phyloP scores from a whole-genome alignment of 2,797 vertebrate species.

The Triplophysa bombifrons region DNA sequence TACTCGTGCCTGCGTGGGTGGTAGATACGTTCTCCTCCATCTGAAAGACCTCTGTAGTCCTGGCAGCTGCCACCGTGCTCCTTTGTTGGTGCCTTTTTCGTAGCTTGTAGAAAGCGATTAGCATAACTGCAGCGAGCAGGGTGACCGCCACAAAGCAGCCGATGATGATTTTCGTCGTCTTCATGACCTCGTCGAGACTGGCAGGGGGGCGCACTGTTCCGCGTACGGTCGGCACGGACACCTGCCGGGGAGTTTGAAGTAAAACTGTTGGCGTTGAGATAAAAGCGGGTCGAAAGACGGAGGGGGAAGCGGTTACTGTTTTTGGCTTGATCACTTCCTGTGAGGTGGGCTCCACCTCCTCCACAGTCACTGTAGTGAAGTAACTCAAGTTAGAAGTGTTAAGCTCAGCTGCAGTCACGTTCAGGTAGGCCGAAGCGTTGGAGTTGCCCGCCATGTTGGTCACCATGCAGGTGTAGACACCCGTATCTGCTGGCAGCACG shows the following conservation, averaged over 20 bases:
- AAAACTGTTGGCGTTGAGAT: slow-evolving; percentile 95
- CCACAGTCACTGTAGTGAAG: slow-evolving; percentile 96
- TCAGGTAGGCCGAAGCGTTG: slow-evolving; percentile 95
- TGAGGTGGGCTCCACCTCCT: slow-evolving; percentile 88
- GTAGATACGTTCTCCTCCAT: slow-evolving; percentile 91
- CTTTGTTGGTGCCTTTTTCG: slow-evolving; percentile 96
- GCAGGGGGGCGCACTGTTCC: slow-evolving; percentile 82
- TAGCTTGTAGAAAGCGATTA: slow-evolving; percentile 97
- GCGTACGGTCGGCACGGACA: slow-evolving; percentile 82
- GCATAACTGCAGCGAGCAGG: slow-evolving; percentile 93
- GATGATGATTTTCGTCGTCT: slow-evolving; percentile 99
- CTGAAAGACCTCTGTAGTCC: slow-evolving; percentile 94
- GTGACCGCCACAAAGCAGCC: slow-evolving; percentile 98
- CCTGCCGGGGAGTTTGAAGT: slow-evolving; percentile 88
- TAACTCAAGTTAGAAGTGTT: slow-evolving; percentile 97
- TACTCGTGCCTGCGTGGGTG: slow-evolving; percentile 75
- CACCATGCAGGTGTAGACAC: slow-evolving; percentile 96
- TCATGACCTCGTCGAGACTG: slow-evolving; percentile 97
- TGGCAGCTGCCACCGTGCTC: slow-evolving; percentile 89
- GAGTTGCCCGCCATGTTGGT: slow-evolving; percentile 97
- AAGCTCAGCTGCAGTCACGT: slow-evolving; percentile 94
- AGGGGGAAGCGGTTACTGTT: slow-evolving; percentile 87
- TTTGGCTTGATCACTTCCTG: slow-evolving; percentile 91
- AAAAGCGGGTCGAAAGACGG: slow-evolving; percentile 94
- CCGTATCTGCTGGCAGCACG: slow-evolving; percentile 88